Conservation (phyloP, 2,113 vertebrate species). For the Calidris pugnax region DNA sequence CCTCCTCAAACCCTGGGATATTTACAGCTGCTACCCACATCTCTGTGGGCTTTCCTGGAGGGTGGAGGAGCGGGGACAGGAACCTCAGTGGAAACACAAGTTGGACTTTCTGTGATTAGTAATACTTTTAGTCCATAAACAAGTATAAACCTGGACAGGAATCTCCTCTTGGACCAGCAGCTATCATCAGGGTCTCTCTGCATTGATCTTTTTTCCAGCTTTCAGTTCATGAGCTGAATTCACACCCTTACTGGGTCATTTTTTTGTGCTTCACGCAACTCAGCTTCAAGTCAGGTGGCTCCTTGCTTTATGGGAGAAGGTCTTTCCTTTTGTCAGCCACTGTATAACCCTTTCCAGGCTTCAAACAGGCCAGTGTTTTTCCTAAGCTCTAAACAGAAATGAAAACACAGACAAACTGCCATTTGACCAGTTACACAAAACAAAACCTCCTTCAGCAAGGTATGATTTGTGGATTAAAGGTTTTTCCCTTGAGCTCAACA, state of each 20-base stretch:
- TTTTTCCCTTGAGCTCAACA: slow-evolving; percentile 4
- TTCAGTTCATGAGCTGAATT: not conserved
- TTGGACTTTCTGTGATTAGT: not conserved
- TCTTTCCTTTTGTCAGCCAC: not conserved
- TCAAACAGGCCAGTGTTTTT: not conserved
- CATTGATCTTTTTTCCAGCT: not conserved
- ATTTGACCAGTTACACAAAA: slow-evolving; percentile 15
- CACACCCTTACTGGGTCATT: not conserved
- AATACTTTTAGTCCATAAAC: not conserved
- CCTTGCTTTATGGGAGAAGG: not conserved
- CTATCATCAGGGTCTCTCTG: not conserved
- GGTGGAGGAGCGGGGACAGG: not conserved
- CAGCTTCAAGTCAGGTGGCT: not conserved
- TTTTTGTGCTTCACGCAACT: not conserved
- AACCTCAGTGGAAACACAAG: not conserved
- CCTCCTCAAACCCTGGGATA: not conserved
- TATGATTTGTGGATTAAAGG: slow-evolving; percentile 46
- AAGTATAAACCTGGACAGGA: not conserved
- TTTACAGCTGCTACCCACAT: not conserved
- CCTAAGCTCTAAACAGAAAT: slow-evolving; percentile 14
- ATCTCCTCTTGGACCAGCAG: not conserved
- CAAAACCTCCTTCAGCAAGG: slow-evolving; percentile 22
- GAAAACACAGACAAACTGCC: not conserved
- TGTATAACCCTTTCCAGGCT: not conserved
- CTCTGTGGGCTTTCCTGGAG: not conserved